A percentile compares a stretch with the other conserved stretches of the same genome.
phyloP scores from a whole-genome alignment of 2,113 vertebrate species.

The Corydoras sp. region DNA sequence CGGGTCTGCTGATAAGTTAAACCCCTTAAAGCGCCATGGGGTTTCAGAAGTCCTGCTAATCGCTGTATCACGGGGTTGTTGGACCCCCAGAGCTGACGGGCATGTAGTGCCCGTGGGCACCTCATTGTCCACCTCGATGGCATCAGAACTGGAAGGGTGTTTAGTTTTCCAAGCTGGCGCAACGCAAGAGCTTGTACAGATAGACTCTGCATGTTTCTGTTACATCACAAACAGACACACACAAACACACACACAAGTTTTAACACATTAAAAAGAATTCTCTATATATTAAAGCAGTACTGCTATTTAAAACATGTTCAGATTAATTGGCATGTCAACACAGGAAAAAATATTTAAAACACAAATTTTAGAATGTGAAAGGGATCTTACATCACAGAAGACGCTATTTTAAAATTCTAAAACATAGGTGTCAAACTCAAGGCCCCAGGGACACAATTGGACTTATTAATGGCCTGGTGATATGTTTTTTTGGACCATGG shows the following conservation, averaged over 20 bases:
- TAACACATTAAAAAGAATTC: background rate
- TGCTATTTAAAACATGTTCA: no score
- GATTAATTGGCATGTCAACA: no score
- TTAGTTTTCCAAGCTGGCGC: slow-evolving; percentile 58
- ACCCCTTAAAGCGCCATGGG: slow-evolving; percentile 46
- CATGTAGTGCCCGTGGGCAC: slow-evolving; percentile 60
- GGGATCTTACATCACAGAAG: no score
- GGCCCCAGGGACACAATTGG: no score
- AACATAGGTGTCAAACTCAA: no score
- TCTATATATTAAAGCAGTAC: no score
- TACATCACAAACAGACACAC: background rate
- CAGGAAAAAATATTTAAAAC: no score
- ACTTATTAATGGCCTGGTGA: no score
- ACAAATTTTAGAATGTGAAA: no score
- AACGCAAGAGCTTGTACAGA: slow-evolving; percentile 58
- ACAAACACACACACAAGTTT: background rate
- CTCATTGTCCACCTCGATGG: slow-evolving; percentile 43
- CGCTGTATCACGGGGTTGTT: slow-evolving; percentile 25
- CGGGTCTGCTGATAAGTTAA: slow-evolving; percentile 61
- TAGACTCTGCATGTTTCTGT: slow-evolving; percentile 59
- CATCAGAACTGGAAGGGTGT: slow-evolving; percentile 50
- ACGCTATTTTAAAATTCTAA: no score
- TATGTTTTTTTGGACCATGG: no score
- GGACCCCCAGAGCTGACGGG: slow-evolving; percentile 60
- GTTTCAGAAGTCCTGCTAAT: slow-evolving; percentile 39